Percentiles rank a stretch among this genome's conserved stretches.
Evolutionary conservation across 1,140 invertebrate species (phyloP).

Genomic region (Idris sp.): DNA sequence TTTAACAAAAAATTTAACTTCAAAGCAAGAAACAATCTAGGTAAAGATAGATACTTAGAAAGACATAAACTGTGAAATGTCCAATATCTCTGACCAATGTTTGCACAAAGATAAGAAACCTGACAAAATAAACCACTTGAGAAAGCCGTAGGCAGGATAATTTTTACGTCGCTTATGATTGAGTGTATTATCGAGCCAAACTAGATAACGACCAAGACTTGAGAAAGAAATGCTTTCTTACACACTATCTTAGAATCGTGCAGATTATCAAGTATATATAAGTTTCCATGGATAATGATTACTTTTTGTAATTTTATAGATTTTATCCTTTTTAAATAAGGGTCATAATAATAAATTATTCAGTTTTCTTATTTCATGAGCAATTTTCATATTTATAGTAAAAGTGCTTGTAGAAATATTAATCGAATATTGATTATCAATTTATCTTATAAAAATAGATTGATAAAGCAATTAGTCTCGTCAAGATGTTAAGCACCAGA

Average conservation of each 20-base stretch:
- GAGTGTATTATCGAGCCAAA: constrained; percentile 67
- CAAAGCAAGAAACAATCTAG: constrained; percentile 32
- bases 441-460: too few relatives aligned
- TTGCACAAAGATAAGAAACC: constrained; percentile 71
- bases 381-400: too few relatives aligned
- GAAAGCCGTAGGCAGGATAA: constrained; percentile 67
- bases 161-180: constrained; percentile 69
- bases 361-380: too few relatives aligned
- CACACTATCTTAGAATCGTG: constrained; percentile 26
- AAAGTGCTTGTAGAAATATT: too few relatives aligned
- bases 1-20: too few relatives aligned
- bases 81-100: constrained; percentile 72
- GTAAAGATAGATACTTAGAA: constrained; percentile 42
- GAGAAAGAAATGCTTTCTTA: constrained; percentile 45
- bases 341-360: too few relatives aligned
- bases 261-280: constrained; percentile 13
- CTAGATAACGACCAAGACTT: constrained; percentile 58
- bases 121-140: constrained; percentile 77
- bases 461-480: too few relatives aligned
- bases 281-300: too few relatives aligned
- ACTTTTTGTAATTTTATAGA: too few relatives aligned
- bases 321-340: too few relatives aligned
- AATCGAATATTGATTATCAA: too few relatives aligned
- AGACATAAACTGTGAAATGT: constrained; percentile 64
- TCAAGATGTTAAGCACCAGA: too few relatives aligned